Base-by-base conservation (phyloP, 2,797 vertebrate genomes). In the Xenopus petersii region DNA sequence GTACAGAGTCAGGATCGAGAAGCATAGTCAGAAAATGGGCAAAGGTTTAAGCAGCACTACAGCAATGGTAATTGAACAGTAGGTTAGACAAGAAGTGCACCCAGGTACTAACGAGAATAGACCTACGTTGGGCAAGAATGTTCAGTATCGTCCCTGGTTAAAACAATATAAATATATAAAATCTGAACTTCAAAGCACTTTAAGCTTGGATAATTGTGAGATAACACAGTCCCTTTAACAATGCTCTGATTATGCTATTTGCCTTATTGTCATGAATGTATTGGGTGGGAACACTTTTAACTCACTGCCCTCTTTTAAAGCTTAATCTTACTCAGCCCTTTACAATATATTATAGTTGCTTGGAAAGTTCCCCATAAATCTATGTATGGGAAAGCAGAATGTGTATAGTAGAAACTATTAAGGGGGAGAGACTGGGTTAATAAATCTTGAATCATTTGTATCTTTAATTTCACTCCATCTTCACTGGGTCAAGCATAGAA, bases 281-380 rank as follows among this genome's bases (percentile, higher is more conserved):
- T 42, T 49, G 56, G 17, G 66, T 54, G 16, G 58, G 12, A 42
- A 2, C 8, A 9, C 36, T 42, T 9, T 9, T 42, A 5, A 42
- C 36, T 42, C 2, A 49, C 47, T 24, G 67, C 9, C 1, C 42
- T 48, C 8, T 58, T 63, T 13, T 21, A 64, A 54, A 54, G 36
- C 47, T 55, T 5, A 9, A 13, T 54, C 85, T 83, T 81, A 83
- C 86, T 84, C 84, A 75, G 70, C 72, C 80, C 81, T 75, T 81
- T 66, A 67, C 58, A 75, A 73, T 54, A 46, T 46, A 55, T 55
- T 42, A 42, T 56, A 67, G 64, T 66, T 54, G 58, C 7, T 24
- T 64, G 12, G 51, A n/a, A 21, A 21, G 21, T 21, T 21, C 72
- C 75, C 66, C 71, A 71, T 70, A 77, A 74, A 72, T 26, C 66